Conservation (phyloP, 2,113 vertebrate genomes). For the Numida meleagris region DNA sequence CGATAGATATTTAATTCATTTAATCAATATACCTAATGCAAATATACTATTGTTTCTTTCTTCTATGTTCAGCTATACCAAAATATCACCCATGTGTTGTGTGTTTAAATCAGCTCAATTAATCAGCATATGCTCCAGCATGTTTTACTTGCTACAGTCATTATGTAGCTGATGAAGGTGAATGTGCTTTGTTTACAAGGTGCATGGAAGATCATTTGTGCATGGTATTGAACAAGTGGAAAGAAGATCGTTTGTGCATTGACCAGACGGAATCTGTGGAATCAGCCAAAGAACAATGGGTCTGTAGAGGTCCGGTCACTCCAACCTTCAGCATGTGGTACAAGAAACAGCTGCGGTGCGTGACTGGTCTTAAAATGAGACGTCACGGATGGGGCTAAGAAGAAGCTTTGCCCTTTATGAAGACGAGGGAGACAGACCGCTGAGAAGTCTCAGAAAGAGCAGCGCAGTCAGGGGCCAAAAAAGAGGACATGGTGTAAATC, state of each 20-base stretch:
- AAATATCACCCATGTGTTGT: neutral
- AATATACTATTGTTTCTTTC: neutral
- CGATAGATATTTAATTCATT: neutral
- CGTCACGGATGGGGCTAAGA: neutral
- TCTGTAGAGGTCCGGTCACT: neutral
- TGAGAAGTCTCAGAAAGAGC: neutral
- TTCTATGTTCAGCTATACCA: neutral
- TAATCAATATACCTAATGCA: neutral
- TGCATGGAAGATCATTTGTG: fast-evolving
- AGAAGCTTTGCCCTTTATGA: neutral
- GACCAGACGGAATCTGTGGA: neutral
- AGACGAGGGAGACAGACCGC: neutral
- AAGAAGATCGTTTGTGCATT: fast-evolving
- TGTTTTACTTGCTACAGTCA: neutral
- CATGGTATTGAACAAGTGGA: neutral
- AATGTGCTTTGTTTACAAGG: neutral
- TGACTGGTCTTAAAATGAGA: neutral
- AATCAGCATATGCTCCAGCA: neutral
- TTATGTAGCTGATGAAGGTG: neutral
- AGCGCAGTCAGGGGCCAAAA: neutral
- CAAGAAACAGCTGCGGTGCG: neutral
- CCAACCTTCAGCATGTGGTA: neutral
- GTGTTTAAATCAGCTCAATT: neutral
- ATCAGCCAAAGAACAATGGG: neutral
- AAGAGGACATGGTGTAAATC: neutral